A percentile compares a stretch with the other conserved stretches of the same genome.
These are phyloP conservation scores for Eubasilissa splendida DNA, from an alignment of 2,888 invertebrate genomes.

Conservation along the genomic window DNA sequence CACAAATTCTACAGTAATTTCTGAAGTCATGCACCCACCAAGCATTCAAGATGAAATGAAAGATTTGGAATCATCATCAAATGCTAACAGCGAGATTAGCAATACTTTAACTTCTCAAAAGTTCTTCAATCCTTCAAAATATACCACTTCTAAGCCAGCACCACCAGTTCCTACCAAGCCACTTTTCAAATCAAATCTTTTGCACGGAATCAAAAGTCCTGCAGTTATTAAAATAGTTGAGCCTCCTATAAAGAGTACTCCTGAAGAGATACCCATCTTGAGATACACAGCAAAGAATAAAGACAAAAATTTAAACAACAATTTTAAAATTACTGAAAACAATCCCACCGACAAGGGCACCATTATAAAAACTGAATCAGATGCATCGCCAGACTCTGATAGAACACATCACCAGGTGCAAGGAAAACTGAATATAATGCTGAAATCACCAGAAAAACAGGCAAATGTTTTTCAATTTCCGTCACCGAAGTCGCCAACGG, in stretches of 20 bases:
- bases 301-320: constrained; percentile 17
- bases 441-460: constrained; percentile 37
- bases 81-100: constrained; percentile 59
- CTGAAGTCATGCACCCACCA: constrained; percentile 57
- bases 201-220: not conserved
- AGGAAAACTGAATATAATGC: constrained; percentile 42
- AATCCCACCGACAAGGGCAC: not conserved
- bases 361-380: constrained; percentile 12
- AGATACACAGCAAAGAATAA: constrained; percentile 9
- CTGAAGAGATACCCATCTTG: not conserved
- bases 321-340: constrained; percentile 39
- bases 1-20: not conserved
- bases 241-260: not conserved
- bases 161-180: constrained; percentile 80
- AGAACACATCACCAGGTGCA: constrained; percentile 17
- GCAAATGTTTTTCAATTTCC: constrained; percentile 44
- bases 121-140: constrained; percentile 53
- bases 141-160: constrained; percentile 70
- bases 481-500: constrained; percentile 41
- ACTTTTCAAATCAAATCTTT: constrained; percentile 38
- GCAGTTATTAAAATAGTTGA: not conserved
- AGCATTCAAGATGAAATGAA: constrained; percentile 62
- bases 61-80: constrained; percentile 59
- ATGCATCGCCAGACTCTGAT: constrained; percentile 5
- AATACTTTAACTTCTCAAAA: constrained; percentile 57